phyloP scores from a whole-genome alignment of 1,140 invertebrate species.

The Aphelenchoides fujianensis region DNA sequence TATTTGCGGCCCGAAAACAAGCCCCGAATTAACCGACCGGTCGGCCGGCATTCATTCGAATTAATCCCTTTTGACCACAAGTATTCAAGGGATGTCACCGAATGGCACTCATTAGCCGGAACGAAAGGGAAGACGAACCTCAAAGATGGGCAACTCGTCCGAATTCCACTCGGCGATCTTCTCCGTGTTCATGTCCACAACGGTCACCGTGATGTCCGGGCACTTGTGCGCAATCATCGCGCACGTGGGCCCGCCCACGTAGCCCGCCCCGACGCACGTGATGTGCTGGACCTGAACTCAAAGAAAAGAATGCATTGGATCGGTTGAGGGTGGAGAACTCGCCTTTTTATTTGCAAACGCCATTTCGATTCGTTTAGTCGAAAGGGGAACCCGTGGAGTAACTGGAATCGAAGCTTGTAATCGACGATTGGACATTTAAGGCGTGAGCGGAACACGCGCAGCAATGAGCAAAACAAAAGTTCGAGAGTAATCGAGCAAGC shows the following conservation, averaged over 20 bases:
- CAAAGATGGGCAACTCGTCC: constrained; percentile 91
- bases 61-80: too few relatives aligned
- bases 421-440: too few relatives aligned
- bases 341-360: neutral
- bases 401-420: neutral
- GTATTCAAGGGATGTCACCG: too few relatives aligned
- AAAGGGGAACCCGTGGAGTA: too few relatives aligned
- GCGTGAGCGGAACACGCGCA: too few relatives aligned
- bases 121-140: constrained; percentile 68
- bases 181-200: constrained; percentile 85
- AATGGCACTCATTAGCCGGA: constrained; percentile 26
- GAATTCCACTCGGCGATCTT: constrained; percentile 98
- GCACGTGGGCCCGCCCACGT: constrained; percentile 97
- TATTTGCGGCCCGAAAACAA: too few relatives aligned
- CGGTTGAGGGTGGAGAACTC: neutral
- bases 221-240: constrained; percentile 94
- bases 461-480: too few relatives aligned
- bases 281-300: constrained; percentile 51
- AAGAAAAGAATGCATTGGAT: too few relatives aligned
- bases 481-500: too few relatives aligned
- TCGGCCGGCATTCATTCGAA: too few relatives aligned
- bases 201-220: constrained; percentile 86
- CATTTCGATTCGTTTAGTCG: neutral
- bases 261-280: constrained; percentile 89
- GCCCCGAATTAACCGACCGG: too few relatives aligned